These are phyloP conservation scores for Eurois occulta DNA, from an alignment of 2,888 invertebrate genomes.

Conservation along the genomic window DNA sequence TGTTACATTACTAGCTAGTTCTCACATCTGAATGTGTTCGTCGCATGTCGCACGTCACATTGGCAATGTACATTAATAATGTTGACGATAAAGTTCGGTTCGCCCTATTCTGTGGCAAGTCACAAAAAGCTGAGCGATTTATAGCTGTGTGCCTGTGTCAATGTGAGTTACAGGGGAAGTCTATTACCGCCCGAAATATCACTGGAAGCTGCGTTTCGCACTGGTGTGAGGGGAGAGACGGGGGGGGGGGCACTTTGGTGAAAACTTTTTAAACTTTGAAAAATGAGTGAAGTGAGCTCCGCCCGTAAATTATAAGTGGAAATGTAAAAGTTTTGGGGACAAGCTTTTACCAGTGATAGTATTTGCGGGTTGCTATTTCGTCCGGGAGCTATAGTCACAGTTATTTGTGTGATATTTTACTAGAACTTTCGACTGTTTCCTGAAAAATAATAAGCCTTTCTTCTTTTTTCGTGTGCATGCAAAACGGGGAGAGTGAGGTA, in stretches of 20 bases:
- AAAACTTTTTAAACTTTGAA: slow-evolving; percentile 55
- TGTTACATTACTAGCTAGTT: slow-evolving; percentile 2
- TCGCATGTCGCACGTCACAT: slow-evolving; percentile 1
- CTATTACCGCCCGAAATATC: slow-evolving; percentile 32
- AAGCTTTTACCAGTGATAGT: not conserved
- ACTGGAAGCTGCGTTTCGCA: not conserved
- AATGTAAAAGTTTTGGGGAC: slow-evolving; percentile 26
- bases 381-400: no score
- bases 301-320: slow-evolving; percentile 48
- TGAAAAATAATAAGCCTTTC: not conserved
- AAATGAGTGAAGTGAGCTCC: slow-evolving; percentile 37
- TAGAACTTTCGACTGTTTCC: not conserved
- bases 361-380: not conserved
- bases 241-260: not conserved
- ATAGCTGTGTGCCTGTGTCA: slow-evolving; percentile 40
- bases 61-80: slow-evolving; percentile 25
- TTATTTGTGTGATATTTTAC: not conserved
- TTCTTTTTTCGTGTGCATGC: no score
- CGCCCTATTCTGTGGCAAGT: slow-evolving; percentile 1
- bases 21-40: slow-evolving; percentile 6
- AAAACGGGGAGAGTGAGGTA: not conserved
- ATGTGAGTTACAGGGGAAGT: slow-evolving; percentile 42
- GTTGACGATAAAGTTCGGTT: slow-evolving; percentile 27
- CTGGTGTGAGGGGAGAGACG: not conserved
- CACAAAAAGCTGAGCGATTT: slow-evolving; percentile 35